These are phyloP conservation scores for Sesia apiformis DNA, from an alignment of 2,888 invertebrate genomes.

Conservation along the genomic window DNA sequence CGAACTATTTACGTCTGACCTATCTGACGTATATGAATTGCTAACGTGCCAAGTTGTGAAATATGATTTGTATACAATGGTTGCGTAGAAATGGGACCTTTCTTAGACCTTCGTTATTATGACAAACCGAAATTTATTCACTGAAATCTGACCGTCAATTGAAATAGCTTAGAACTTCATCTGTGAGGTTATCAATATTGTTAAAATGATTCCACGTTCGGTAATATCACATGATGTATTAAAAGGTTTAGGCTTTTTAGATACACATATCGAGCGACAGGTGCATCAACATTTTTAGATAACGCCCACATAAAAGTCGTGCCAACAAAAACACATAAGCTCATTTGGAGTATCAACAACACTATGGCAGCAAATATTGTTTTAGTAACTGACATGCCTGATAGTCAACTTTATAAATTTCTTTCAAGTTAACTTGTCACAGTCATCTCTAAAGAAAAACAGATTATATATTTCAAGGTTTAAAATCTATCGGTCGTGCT, in stretches of 20 bases:
- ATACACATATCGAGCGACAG: no score
- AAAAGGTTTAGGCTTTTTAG: no score
- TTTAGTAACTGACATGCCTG: not conserved
- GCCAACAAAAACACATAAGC: constrained; percentile 2
- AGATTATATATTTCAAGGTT: not conserved
- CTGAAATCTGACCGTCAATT: no score
- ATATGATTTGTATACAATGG: constrained; percentile 9
- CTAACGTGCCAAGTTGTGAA: constrained; percentile 25
- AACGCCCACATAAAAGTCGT: constrained; percentile 4
- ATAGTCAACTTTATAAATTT: not conserved
- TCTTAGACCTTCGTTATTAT: no score
- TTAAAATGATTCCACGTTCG: no score
- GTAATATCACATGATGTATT: no score
- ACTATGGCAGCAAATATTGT: not conserved
- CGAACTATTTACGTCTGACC: constrained; percentile 23
- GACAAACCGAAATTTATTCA: no score
- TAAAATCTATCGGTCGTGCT: no score
- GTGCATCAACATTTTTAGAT: constrained; percentile 6
- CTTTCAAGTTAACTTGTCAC: not conserved
- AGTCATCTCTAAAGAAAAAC: not conserved
- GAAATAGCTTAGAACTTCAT: no score
- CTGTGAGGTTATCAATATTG: no score
- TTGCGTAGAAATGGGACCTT: no score
- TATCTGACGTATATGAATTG: constrained; percentile 17
- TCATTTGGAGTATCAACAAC: constrained; percentile 4